Evolutionary conservation across 2,888 invertebrate species (phyloP), one percentile per base, ranked within the genome.

Genomic region (Andrena flavipes): DNA sequence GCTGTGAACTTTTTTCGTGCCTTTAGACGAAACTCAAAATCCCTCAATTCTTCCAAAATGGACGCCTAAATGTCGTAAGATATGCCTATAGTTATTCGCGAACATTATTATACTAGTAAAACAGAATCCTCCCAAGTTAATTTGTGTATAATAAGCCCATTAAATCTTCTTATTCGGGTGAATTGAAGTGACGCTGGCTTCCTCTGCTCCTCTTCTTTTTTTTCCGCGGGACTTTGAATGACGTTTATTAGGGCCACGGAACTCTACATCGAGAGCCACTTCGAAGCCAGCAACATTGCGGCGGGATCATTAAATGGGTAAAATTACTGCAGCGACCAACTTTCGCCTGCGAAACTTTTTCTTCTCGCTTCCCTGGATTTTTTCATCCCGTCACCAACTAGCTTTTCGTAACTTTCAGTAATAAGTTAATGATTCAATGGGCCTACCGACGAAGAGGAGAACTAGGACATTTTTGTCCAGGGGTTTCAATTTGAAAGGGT

Each of bases 211-310:
- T 26, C 59, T 26, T 10, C 30, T 30, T 26, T 30, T 30, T 76
- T 64, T 63, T 48, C 51, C 51, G 69, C 62, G 76, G 16, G 73
- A 73, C 73, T 70, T 76, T 76, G 70, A 76, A 76, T 76, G 76
- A 70, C 76, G 70, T 76, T 76, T 76, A 76, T 76, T 76, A 76
- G 69, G 76, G 69, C 42, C 63, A 64, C 64, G 16, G 76, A 35
- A 29, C 62, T 69, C 76, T 56, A 60, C 67, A 56, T 69, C 70
- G 70, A 63, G 76, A 68, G 71, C 71, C 64, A 69, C 76, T 69
- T 63, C 70, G 64, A 63, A 51, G 69, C 62, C 62, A 70, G 63
- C 62, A 76, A 68, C 76, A 76, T 76, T 62, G 68, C 70, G 59
- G 51, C 51, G 54, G 51, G 76, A 76, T 76, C 76, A 64, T 76